These are phyloP conservation scores for Drosophila subsilvestris DNA, from an alignment of 2,888 invertebrate species.

Conservation along the genomic window DNA sequence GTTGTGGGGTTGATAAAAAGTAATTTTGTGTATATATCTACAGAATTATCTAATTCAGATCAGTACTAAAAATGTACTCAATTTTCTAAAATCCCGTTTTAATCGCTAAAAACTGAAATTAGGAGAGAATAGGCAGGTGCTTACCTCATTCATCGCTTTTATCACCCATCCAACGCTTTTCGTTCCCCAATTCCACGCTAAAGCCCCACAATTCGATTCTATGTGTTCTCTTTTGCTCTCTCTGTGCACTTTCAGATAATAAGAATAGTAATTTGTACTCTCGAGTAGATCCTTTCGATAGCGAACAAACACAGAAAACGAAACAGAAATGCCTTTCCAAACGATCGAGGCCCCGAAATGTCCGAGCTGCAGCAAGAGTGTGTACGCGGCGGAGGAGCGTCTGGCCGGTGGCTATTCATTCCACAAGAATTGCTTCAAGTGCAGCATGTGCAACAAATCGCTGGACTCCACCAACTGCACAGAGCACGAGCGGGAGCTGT, in stretches of 20 bases:
- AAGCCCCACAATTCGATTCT: conserved; percentile 31
- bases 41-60: background rate
- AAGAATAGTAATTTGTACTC: conserved; percentile 43
- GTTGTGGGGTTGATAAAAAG: background rate
- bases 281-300: conserved; percentile 47
- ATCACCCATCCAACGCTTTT: conserved; percentile 1
- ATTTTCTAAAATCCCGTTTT: background rate
- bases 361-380: conserved; percentile 72
- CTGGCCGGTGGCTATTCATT: conserved; percentile 71
- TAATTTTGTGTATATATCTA: background rate
- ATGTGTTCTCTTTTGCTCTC: conserved; percentile 54
- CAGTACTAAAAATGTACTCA: background rate
- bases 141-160: conserved; percentile 31
- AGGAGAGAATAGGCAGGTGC: conserved; percentile 11
- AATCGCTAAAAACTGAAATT: background rate
- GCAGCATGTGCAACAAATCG: conserved; percentile 77
- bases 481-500: conserved; percentile 71
- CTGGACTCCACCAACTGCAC: conserved; percentile 72
- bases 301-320: conserved; percentile 28
- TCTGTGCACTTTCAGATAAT: conserved; percentile 74
- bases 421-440: conserved; percentile 78
- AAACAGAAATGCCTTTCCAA: conserved; percentile 68
- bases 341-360: conserved; percentile 73
- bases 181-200: conserved; percentile 1
- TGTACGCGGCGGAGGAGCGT: conserved; percentile 72